A percentile compares a stretch with the other conserved stretches of the same genome.
phyloP scores from a whole-genome alignment of 2,113 vertebrate genomes.

The Ophthalmolycus amberensis region DNA sequence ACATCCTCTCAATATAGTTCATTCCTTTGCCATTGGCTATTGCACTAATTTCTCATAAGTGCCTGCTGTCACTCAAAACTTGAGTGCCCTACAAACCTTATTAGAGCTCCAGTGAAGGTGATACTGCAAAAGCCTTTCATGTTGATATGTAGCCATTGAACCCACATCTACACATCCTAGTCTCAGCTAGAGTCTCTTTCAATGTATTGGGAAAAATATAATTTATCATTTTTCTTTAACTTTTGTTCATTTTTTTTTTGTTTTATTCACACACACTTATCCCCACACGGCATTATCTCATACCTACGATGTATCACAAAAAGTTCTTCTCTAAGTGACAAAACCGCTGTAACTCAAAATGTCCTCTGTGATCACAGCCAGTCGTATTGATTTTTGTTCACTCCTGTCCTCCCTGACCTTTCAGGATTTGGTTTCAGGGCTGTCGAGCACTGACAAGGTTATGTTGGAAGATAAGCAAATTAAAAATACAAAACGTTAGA shows the following conservation, averaged over 20 bases:
- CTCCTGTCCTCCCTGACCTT: constrained; percentile 56
- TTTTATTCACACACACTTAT: not conserved
- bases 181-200: not conserved
- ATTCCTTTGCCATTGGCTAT: constrained; percentile 68
- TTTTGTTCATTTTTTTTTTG: not conserved
- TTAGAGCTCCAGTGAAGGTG: constrained; percentile 39
- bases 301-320: not conserved
- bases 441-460: constrained; percentile 46
- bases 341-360: constrained; percentile 46
- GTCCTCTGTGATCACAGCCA: constrained; percentile 48
- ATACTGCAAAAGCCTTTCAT: not conserved
- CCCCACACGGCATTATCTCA: not conserved
- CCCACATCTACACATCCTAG: not conserved
- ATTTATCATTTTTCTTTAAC: not conserved
- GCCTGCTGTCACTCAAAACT: constrained; percentile 71
- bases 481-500: constrained; percentile 33
- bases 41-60: constrained; percentile 67
- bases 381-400: constrained; percentile 57
- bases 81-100: constrained; percentile 65
- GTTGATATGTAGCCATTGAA: not conserved
- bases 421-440: constrained; percentile 51
- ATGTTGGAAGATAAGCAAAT: constrained; percentile 45
- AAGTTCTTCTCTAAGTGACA: constrained; percentile 44
- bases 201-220: not conserved
- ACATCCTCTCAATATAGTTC: constrained; percentile 50